Base-by-base conservation (phyloP, 2,888 invertebrate genomes). In the Uloborus plumipes region DNA sequence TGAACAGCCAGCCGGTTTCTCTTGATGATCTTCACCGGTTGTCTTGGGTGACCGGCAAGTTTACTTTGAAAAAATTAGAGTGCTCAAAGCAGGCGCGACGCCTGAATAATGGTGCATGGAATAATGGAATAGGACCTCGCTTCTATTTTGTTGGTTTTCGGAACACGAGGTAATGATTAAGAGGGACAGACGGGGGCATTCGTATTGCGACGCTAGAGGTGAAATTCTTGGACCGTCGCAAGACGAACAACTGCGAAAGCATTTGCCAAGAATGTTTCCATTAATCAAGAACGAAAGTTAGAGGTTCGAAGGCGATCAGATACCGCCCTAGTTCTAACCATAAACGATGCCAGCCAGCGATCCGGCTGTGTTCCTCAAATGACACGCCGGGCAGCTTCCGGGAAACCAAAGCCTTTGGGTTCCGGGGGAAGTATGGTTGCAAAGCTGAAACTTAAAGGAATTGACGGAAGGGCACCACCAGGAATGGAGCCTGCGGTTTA, bases 401-500 rank as follows among this genome's bases (percentile, higher is more conserved):
- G 90, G 91, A 92, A 92, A 92, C 90, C 91, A 91, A 91, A 91
- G 91, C 72, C 62, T 92, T 91, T 91, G 91, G 91, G 91, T 90
- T 92, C 91, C 90, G 91, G 91, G 91, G 90, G 91, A 89, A 91
- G 91, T 91, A 92, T 91, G 91, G 91, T 92, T 91, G 66, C 66
- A 66, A 66, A 66, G 66, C 66, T 66, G 66, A 66, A 66, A 66
- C 66, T 72, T 72, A 62, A 72, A 72, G 72, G 89, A 90, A 89
- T 89, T 89, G 92, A 92, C 91, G 91, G 91, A 92, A 92, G 91
- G 92, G 91, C 92, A 92, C 92, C 92, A 92, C 92, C 92, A 92
- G 92, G 91, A 92, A 92, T 92, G 92, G 92, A 92, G 91, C 92
- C 91, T 92, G 92, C 92, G 92, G 92, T 92, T 92, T 92, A 92